A percentile compares a stretch with the other conserved stretches of the same genome.
Evolutionary conservation across 2,113 vertebrate genomes (phyloP).

Genomic region (Bubalus kerabau): DNA sequence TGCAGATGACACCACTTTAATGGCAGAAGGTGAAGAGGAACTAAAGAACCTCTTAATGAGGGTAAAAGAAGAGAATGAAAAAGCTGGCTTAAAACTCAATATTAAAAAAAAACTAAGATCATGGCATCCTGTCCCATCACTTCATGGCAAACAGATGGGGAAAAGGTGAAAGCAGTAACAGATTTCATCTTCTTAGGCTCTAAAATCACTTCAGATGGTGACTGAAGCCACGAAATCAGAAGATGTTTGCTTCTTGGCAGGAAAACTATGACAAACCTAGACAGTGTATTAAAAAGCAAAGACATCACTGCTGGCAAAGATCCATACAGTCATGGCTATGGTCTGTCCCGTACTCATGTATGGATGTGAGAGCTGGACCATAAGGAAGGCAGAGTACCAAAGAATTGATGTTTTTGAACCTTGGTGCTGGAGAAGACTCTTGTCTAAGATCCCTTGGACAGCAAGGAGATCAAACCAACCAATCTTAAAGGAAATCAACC

Average conservation of each 20-base stretch:
- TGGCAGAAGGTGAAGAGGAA: background rate
- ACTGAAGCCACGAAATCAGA: background rate
- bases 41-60: background rate
- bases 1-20: background rate
- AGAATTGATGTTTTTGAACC: background rate
- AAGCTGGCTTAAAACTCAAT: background rate
- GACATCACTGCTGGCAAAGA: background rate
- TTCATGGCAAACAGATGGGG: background rate
- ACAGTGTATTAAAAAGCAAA: background rate
- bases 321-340: fast-evolving
- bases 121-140: background rate
- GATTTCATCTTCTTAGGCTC: background rate
- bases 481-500: background rate
- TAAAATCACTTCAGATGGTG: background rate
- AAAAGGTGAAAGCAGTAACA: background rate
- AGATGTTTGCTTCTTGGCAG: background rate
- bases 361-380: background rate
- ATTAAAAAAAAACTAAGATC: background rate
- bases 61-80: background rate
- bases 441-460: background rate
- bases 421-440: background rate
- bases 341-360: background rate
- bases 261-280: background rate
- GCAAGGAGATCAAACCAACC: background rate
- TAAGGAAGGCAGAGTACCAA: background rate